A percentile compares a stretch with the other conserved stretches of the same genome.
Evolutionary conservation across 2,797 vertebrate genomes (phyloP).

Genomic region (Artibeus jamaicensis): DNA sequence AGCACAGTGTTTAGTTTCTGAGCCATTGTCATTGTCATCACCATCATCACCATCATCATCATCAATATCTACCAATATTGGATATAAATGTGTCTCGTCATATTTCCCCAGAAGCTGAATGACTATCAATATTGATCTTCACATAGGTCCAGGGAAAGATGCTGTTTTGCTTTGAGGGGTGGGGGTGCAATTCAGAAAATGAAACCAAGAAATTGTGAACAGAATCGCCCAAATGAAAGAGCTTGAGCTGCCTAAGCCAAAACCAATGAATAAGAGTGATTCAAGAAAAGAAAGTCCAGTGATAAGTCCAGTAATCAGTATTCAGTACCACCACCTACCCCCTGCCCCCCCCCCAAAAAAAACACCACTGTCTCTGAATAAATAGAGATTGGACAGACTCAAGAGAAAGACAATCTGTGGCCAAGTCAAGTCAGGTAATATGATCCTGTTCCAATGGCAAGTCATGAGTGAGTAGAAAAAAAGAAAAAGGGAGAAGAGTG

Average conservation of each 20-base stretch:
- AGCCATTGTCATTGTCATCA: background rate
- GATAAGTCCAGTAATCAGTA: background rate
- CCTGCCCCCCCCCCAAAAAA: too few species aligned
- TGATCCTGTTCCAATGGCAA: background rate
- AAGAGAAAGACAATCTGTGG: background rate
- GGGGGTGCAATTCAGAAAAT: background rate
- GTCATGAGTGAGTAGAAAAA: background rate
- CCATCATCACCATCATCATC: background rate
- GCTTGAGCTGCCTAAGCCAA: background rate
- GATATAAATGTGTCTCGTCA: background rate
- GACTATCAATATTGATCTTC: background rate
- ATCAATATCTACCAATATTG: background rate
- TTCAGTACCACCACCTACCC: background rate
- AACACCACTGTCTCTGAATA: background rate
- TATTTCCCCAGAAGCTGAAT: background rate
- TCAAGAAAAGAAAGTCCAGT: background rate
- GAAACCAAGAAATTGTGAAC: background rate
- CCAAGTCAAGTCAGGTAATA: background rate
- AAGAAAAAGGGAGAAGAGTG: background rate
- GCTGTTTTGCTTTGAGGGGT: background rate
- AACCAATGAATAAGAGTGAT: background rate
- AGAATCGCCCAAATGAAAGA: background rate
- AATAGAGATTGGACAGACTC: background rate
- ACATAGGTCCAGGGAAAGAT: background rate
- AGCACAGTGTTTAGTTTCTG: background rate